Evolutionary conservation across 2,888 invertebrate species (phyloP).

Genomic region (Bellardia bayeri): DNA sequence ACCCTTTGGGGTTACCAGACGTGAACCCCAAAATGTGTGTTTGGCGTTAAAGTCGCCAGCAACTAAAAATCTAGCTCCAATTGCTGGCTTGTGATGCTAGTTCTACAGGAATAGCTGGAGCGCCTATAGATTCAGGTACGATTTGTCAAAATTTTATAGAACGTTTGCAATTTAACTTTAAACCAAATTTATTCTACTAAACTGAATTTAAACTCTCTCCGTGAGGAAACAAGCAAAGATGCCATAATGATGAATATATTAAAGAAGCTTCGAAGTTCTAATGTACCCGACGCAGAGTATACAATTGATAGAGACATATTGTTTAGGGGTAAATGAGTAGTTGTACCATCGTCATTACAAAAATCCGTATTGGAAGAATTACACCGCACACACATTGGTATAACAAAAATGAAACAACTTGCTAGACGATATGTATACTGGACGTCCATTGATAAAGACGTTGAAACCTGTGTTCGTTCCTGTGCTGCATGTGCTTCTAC

Average conservation of each 20-base stretch:
- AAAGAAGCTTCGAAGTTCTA: constrained; percentile 35
- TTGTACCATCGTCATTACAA: constrained; percentile 69
- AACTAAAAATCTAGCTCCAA: too few relatives aligned
- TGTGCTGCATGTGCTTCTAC: constrained; percentile 73
- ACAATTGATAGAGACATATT: constrained; percentile 68
- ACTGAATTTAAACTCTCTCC: constrained; percentile 53
- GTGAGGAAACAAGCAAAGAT: constrained; percentile 56
- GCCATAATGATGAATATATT: constrained; percentile 35
- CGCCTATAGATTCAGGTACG: constrained; percentile 42
- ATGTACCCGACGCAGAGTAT: constrained; percentile 45
- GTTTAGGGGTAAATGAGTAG: constrained; percentile 70
- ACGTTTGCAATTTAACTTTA: constrained; percentile 1
- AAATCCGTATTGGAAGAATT: constrained; percentile 73
- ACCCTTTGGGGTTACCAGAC: too few relatives aligned
- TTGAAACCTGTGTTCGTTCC: constrained; percentile 58
- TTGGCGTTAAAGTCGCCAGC: too few relatives aligned
- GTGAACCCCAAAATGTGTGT: too few relatives aligned
- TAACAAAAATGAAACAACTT: constrained; percentile 62
- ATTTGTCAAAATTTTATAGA: constrained; percentile 18
- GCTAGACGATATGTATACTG: constrained; percentile 74
- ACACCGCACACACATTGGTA: constrained; percentile 76
- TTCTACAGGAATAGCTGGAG: constrained; percentile 31
- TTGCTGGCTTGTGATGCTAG: constrained; percentile 70
- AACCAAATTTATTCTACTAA: background rate
- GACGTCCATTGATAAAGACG: constrained; percentile 76